Percentiles rank a stretch among this genome's conserved stretches.
Conservation (phyloP, 2,888 invertebrate species). For the Caenorhabditis sp. region DNA sequence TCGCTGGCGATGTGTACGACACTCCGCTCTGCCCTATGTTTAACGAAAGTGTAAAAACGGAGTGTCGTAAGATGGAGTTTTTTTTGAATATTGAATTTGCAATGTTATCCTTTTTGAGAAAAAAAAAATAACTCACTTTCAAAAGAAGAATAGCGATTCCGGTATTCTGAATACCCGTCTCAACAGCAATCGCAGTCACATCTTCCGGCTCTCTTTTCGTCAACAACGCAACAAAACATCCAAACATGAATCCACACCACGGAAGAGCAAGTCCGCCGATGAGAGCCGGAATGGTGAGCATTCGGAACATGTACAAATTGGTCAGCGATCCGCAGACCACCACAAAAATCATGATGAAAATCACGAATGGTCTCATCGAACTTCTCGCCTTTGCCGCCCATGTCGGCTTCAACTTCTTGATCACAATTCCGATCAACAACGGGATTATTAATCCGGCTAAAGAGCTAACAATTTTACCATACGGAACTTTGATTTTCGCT, state of each 20-base stretch:
- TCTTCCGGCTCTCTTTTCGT: constrained; percentile 61
- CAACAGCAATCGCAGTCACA: constrained; percentile 71
- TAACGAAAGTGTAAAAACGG: too few relatives aligned
- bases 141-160: constrained; percentile 73
- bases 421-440: constrained; percentile 72
- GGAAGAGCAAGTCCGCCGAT: constrained; percentile 72
- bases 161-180: constrained; percentile 72
- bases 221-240: constrained; percentile 71
- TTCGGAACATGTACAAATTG: constrained; percentile 73
- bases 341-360: constrained; percentile 73
- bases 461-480: constrained; percentile 59
- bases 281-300: constrained; percentile 70
- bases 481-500: constrained; percentile 47
- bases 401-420: constrained; percentile 70
- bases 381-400: constrained; percentile 71
- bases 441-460: constrained; percentile 73
- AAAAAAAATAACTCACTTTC: constrained; percentile 63
- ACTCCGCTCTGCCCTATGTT: too few relatives aligned
- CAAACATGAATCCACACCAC: constrained; percentile 73
- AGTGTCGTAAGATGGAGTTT: too few relatives aligned
- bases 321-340: constrained; percentile 72
- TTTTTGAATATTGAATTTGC: too few relatives aligned
- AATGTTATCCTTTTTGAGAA: too few relatives aligned
- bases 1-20: too few relatives aligned
- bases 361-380: constrained; percentile 71